Evolutionary conservation across 1,140 invertebrate genomes (phyloP).

Genomic region (Scylla paramamosain): DNA sequence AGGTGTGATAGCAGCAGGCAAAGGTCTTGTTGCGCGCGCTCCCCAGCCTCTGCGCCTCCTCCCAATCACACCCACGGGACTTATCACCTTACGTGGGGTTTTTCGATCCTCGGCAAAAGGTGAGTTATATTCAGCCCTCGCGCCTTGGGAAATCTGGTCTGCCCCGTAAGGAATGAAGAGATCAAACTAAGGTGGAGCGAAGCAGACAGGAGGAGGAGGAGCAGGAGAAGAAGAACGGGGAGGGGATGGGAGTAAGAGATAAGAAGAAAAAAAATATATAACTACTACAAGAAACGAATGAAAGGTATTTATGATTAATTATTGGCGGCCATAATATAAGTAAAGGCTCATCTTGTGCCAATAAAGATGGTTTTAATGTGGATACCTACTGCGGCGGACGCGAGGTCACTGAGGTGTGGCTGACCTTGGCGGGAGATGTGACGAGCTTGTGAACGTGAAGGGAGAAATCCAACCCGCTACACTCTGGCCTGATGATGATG

Average conservation of each 20-base stretch:
- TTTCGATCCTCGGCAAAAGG: neutral
- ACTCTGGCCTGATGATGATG: neutral
- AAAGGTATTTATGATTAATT: constrained; percentile 35
- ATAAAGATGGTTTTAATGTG: neutral
- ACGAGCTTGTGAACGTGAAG: neutral
- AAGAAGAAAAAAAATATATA: neutral
- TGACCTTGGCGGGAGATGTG: neutral
- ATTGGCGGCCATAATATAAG: neutral
- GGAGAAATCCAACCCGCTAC: neutral
- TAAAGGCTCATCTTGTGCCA: neutral
- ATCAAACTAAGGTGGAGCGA: constrained; percentile 11
- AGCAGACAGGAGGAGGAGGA: neutral
- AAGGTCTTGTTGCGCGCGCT: neutral
- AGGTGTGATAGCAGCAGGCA: neutral
- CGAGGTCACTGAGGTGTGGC: neutral
- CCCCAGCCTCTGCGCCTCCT: neutral
- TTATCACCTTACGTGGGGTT: neutral
- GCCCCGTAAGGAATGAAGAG: neutral
- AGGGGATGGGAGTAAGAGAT: neutral
- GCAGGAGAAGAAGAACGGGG: neutral
- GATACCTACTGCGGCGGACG: neutral
- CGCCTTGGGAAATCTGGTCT: constrained; percentile 15
- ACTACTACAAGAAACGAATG: neutral
- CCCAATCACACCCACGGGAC: constrained; percentile 28
- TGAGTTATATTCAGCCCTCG: constrained; percentile 37